Evolutionary conservation across 1,140 invertebrate genomes (phyloP).

Genomic region (Colletes gigas): DNA sequence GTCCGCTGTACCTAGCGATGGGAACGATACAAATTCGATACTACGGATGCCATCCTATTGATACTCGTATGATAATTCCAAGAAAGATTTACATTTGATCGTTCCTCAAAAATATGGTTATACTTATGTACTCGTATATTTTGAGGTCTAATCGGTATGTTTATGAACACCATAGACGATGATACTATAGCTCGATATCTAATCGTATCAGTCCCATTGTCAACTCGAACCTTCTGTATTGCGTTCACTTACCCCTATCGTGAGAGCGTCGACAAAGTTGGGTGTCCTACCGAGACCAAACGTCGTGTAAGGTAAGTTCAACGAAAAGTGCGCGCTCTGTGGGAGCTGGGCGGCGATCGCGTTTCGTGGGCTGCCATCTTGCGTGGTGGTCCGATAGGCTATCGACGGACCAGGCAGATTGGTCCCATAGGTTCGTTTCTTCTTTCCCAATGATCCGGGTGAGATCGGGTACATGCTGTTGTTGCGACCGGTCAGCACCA

Average conservation of each 20-base stretch:
- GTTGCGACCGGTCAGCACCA: constrained; percentile 93
- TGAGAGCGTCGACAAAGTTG: constrained; percentile 97
- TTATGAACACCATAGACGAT: too few species aligned
- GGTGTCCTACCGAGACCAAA: constrained; percentile 98
- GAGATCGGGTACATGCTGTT: constrained; percentile 86
- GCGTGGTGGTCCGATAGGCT: constrained; percentile 92
- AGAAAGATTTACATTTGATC: too few species aligned
- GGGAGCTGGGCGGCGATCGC: constrained; percentile 93
- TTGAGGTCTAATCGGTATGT: too few species aligned
- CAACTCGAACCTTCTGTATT: too few species aligned
- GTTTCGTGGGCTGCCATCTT: constrained; percentile 88
- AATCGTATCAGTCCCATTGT: too few species aligned
- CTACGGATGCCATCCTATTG: too few species aligned
- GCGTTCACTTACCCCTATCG: constrained; percentile 87
- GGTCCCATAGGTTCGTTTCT: constrained; percentile 91
- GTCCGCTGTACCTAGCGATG: too few species aligned
- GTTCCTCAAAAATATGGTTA: too few species aligned
- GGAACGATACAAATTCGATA: too few species aligned
- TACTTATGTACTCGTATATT: too few species aligned
- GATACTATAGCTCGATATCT: too few species aligned
- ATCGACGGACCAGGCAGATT: constrained; percentile 94
- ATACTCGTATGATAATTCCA: too few species aligned
- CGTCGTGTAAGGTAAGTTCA: constrained; percentile 96
- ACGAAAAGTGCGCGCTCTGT: constrained; percentile 94
- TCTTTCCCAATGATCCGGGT: constrained; percentile 87